Evolutionary conservation across 2,113 vertebrate species (phyloP).

Genomic region (human (Homo sapiens)): DNA sequence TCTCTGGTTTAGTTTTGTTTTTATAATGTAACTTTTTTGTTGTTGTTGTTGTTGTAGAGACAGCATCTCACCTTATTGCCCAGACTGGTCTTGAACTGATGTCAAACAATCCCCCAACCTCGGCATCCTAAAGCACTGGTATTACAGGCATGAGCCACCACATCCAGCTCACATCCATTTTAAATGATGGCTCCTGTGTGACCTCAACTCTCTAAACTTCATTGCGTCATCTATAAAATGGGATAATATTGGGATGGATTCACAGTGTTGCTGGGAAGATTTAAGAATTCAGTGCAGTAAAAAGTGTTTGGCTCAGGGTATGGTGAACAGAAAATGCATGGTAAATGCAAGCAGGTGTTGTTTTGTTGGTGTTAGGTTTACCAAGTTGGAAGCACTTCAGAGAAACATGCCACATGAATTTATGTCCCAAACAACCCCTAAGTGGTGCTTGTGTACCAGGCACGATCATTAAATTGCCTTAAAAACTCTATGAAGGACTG

Average conservation of each 20-base stretch:
- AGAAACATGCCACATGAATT: neutral
- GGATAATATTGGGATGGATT: neutral
- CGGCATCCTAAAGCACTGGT: too few relatives aligned
- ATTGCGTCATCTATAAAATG: neutral
- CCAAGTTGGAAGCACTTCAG: neutral
- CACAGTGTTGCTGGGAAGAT: neutral
- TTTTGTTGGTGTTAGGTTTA: neutral
- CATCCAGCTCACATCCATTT: neutral
- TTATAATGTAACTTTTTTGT: too few relatives aligned
- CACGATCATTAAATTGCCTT: neutral
- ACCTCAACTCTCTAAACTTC: constrained; percentile 1
- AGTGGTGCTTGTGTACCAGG: too few relatives aligned
- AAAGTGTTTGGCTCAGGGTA: neutral
- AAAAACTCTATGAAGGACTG: neutral
- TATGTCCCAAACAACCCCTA: neutral
- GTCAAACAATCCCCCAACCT: too few relatives aligned
- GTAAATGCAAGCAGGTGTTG: neutral
- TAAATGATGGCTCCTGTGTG: neutral
- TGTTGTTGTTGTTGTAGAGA: too few relatives aligned
- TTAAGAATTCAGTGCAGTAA: neutral
- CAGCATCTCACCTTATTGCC: too few relatives aligned
- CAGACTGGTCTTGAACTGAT: too few relatives aligned
- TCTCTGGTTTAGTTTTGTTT: too few relatives aligned
- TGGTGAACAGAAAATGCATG: neutral
- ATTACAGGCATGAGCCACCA: too few relatives aligned